phyloP scores from a whole-genome alignment of 2,888 invertebrate species.

The Habroteleia sp. region DNA sequence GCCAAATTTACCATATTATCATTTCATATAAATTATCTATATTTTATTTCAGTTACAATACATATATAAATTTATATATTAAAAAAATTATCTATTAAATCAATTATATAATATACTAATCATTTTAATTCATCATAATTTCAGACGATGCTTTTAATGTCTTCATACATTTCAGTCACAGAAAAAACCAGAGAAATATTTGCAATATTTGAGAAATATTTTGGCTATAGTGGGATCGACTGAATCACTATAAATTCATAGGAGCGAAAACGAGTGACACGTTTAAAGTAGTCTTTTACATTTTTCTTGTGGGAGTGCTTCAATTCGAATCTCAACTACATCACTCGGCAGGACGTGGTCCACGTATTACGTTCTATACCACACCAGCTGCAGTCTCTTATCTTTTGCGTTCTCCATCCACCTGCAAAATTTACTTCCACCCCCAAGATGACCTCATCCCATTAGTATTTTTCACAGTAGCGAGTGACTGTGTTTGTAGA shows the following conservation, averaged over 20 bases:
- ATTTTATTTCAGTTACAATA: no score
- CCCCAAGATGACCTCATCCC: constrained; percentile 72
- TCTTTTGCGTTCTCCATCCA: constrained; percentile 73
- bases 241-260: constrained; percentile 31
- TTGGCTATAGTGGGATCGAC: constrained; percentile 23
- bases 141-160: no score
- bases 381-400: constrained; percentile 68
- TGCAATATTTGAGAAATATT: no score
- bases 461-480: constrained; percentile 77
- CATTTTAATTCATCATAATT: no score
- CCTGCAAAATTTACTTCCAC: constrained; percentile 76
- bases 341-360: constrained; percentile 61
- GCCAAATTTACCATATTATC: no score
- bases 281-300: constrained; percentile 46
- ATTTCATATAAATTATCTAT: no score
- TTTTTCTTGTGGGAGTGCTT: constrained; percentile 53
- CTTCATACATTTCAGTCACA: no score
- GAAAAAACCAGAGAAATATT: no score
- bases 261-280: constrained; percentile 32
- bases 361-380: constrained; percentile 68
- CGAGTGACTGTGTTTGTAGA: constrained; percentile 71
- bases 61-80: no score
- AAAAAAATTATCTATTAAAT: no score
- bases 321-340: constrained; percentile 64
- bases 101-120: no score